Percentiles rank a stretch among this genome's conserved stretches.
Evolutionary conservation across 2,113 vertebrate genomes (phyloP).

Genomic region (Tonatia bakeri): DNA sequence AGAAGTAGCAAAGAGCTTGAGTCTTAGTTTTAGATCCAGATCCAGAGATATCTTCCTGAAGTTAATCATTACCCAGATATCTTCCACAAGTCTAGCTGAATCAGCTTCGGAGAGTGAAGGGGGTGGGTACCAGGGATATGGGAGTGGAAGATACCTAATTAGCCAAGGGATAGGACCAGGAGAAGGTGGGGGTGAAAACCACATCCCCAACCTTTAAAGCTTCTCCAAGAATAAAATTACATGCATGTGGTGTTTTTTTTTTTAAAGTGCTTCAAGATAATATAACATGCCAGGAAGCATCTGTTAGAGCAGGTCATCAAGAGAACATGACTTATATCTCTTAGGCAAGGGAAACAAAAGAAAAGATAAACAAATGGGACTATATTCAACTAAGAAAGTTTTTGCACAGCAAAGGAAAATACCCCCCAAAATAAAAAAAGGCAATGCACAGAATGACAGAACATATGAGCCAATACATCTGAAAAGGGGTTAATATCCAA

Average conservation of each 20-base stretch:
- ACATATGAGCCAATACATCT: too few relatives aligned
- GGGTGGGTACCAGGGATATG: neutral
- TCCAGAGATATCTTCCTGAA: neutral
- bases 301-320: neutral
- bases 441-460: too few relatives aligned
- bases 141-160: neutral
- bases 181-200: neutral
- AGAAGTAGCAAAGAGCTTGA: neutral
- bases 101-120: neutral
- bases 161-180: neutral
- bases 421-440: too few relatives aligned
- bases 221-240: neutral
- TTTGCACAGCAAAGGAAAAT: too few relatives aligned
- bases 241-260: neutral
- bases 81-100: neutral
- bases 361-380: too few relatives aligned
- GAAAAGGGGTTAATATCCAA: too few relatives aligned
- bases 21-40: neutral
- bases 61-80: neutral
- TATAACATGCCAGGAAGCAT: neutral
- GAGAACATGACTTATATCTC: too few relatives aligned
- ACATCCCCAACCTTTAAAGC: neutral
- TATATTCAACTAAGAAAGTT: too few relatives aligned
- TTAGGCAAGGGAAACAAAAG: too few relatives aligned
- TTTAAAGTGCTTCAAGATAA: neutral